phyloP scores from a whole-genome alignment of 2,797 vertebrate species.

The Heteromormyrus szaboi region DNA sequence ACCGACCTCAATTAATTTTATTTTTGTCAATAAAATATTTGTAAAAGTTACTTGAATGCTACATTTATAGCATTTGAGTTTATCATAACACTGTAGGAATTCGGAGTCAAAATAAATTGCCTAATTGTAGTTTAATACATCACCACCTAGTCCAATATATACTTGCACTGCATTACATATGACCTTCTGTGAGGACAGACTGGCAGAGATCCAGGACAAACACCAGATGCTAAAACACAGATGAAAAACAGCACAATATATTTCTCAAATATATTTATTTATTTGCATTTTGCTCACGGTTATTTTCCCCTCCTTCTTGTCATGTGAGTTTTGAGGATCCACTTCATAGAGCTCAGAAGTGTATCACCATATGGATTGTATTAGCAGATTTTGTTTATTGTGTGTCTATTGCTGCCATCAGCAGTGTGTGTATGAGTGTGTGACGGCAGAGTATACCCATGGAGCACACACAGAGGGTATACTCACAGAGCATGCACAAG shows the following conservation, averaged over 20 bases:
- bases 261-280: background rate
- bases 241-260: background rate
- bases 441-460: background rate
- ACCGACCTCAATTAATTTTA: background rate
- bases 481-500: background rate
- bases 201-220: background rate
- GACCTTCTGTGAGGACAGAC: background rate
- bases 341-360: background rate
- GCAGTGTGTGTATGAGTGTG: background rate
- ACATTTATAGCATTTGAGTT: background rate
- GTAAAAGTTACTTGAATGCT: background rate
- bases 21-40: background rate
- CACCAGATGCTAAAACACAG: background rate
- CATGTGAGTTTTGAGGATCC: background rate
- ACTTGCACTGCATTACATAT: background rate
- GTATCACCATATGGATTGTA: background rate
- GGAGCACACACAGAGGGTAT: background rate
- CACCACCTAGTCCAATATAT: background rate
- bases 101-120: background rate
- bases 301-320: background rate
- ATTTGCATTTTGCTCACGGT: background rate
- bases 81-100: background rate
- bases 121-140: background rate
- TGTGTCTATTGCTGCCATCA: background rate
- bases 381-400: background rate